Conservation (phyloP, 2,888 invertebrate genomes). For the Macrophya alboannulata region DNA sequence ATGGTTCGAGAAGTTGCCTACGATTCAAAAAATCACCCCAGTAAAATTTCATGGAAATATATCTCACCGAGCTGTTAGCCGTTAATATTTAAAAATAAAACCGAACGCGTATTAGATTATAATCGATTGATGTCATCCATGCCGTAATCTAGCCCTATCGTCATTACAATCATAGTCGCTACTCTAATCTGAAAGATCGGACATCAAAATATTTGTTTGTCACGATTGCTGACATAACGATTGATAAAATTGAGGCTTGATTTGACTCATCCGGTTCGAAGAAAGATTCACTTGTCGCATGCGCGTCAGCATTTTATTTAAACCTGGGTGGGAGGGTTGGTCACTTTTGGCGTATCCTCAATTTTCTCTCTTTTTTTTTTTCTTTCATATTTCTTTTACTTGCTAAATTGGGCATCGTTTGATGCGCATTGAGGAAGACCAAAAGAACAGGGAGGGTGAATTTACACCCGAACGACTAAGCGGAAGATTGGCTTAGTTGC, state of each 20-base stretch:
- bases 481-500: conserved; percentile 80
- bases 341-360: conserved; percentile 27
- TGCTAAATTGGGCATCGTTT: conserved; percentile 48
- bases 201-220: neutral
- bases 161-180: neutral
- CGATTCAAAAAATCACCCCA: conserved; percentile 16
- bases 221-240: neutral
- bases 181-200: neutral
- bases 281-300: neutral
- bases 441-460: conserved; percentile 66
- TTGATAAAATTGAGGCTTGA: neutral
- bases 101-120: neutral
- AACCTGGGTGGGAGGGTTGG: neutral
- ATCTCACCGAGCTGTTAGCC: neutral
- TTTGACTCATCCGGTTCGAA: neutral
- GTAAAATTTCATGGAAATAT: neutral
- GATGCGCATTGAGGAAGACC: conserved; percentile 19
- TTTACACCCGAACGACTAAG: conserved; percentile 77
- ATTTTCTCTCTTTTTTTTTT: neutral
- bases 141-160: neutral
- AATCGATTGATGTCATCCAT: neutral
- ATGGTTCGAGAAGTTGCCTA: neutral
- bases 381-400: neutral
- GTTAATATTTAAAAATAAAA: neutral
- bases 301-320: neutral